Evolutionary conservation across 2,888 invertebrate species (phyloP).

Genomic region (Drosophila tripunctata): DNA sequence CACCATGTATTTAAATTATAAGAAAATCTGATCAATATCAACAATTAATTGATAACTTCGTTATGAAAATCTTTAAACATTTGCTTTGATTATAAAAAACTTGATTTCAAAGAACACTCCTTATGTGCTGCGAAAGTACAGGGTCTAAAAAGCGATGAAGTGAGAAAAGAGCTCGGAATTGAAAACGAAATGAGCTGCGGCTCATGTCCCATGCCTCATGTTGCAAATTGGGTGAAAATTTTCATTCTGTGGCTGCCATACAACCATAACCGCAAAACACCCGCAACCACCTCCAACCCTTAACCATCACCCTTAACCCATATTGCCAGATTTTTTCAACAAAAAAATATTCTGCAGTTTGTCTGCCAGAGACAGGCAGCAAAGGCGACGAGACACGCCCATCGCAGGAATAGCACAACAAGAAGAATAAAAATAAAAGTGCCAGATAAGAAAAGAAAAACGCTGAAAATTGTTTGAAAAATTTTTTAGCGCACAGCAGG

Average conservation of each 20-base stretch:
- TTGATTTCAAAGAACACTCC: no score
- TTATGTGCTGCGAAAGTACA: background rate
- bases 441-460: background rate
- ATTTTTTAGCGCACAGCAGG: constrained; percentile 58
- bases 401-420: constrained; percentile 17
- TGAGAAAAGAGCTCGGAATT: constrained; percentile 38
- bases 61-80: no score
- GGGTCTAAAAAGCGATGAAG: constrained; percentile 16
- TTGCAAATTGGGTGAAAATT: constrained; percentile 47
- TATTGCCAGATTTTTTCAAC: background rate
- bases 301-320: background rate
- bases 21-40: no score
- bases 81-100: no score
- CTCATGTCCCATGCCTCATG: constrained; percentile 1
- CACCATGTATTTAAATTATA: no score
- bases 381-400: constrained; percentile 17
- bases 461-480: constrained; percentile 24
- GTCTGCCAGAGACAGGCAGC: constrained; percentile 2
- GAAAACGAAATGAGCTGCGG: constrained; percentile 38
- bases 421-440: no score
- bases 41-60: no score
- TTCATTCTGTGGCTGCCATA: constrained; percentile 24
- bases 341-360: constrained; percentile 3
- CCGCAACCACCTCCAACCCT: background rate
- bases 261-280: background rate